Percentiles rank a stretch among this genome's conserved stretches.
These are phyloP conservation scores for Caenorhabditis sulstoni DNA, from an alignment of 2,888 invertebrate genomes.

Conservation along the genomic window DNA sequence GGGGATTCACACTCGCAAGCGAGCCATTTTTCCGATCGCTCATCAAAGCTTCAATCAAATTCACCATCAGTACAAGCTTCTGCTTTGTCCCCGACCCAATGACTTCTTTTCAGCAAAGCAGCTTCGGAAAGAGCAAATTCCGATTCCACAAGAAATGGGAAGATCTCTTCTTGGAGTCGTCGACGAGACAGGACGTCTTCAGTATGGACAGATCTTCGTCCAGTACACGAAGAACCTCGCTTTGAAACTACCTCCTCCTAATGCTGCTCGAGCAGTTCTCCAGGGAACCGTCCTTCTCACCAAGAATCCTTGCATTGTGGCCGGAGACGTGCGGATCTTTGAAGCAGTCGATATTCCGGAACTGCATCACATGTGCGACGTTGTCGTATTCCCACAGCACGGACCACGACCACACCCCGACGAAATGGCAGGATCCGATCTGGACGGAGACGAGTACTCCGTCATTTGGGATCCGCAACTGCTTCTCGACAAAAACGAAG, in stretches of 20 bases:
- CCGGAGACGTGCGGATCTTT: slow-evolving; percentile 81
- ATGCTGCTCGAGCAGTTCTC: slow-evolving; percentile 57
- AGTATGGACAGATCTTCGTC: slow-evolving; percentile 75
- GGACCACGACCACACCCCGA: slow-evolving; percentile 82
- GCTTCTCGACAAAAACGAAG: slow-evolving; percentile 78
- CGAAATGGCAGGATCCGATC: slow-evolving; percentile 82
- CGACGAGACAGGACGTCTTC: slow-evolving; percentile 75
- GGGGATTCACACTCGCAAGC: slow-evolving; percentile 63
- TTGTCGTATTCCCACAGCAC: slow-evolving; percentile 82
- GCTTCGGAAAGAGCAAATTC: slow-evolving; percentile 67
- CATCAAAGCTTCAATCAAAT: slow-evolving; percentile 69
- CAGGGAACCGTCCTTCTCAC: slow-evolving; percentile 80
- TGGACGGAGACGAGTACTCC: slow-evolving; percentile 82
- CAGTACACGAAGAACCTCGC: slow-evolving; percentile 65
- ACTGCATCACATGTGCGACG: slow-evolving; percentile 80
- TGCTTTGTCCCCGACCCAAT: slow-evolving; percentile 15
- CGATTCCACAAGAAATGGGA: slow-evolving; percentile 62
- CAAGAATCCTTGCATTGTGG: slow-evolving; percentile 82
- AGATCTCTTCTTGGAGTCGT: slow-evolving; percentile 77
- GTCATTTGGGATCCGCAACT: slow-evolving; percentile 81
- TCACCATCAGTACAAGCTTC: slow-evolving; percentile 48
- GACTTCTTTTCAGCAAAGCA: slow-evolving; percentile 42
- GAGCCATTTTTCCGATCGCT: slow-evolving; percentile 79
- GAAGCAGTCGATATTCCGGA: slow-evolving; percentile 77
- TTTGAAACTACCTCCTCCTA: slow-evolving; percentile 53